Conservation (phyloP, 2,888 invertebrate genomes). For the Strigamia transsilvanica region DNA sequence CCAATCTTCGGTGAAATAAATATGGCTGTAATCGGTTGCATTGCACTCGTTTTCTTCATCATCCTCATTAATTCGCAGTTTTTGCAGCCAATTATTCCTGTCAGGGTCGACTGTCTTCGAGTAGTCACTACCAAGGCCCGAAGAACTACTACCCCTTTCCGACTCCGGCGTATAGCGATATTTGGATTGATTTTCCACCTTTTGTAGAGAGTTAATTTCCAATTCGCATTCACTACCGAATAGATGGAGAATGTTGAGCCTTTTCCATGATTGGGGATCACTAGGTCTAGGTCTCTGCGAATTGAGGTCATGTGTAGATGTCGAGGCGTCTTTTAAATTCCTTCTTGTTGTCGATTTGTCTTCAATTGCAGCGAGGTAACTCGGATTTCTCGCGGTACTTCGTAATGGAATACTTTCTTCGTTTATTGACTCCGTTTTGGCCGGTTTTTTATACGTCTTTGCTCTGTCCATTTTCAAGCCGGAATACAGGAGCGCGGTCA, state of each 20-base stretch:
- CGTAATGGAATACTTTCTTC: not conserved
- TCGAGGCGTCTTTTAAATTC: conserved; percentile 10
- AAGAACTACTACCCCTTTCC: conserved; percentile 18
- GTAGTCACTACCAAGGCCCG: conserved; percentile 7
- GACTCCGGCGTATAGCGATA: not conserved
- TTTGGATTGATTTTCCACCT: conserved; percentile 25
- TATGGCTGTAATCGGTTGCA: not conserved
- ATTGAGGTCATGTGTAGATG: conserved; percentile 7
- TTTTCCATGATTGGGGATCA: conserved; percentile 39
- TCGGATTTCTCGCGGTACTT: not conserved
- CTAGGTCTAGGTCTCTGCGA: not conserved
- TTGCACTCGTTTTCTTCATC: not conserved
- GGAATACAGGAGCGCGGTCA: not conserved
- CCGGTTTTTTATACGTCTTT: conserved; percentile 14
- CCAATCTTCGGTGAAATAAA: conserved; percentile 6
- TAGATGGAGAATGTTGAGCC: conserved; percentile 25
- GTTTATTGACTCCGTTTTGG: not conserved
- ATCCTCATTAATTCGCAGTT: not conserved
- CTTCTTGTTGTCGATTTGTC: not conserved
- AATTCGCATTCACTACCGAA: conserved; percentile 38
- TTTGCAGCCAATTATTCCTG: not conserved
- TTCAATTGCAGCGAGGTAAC: conserved; percentile 43
- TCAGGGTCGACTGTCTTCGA: not conserved
- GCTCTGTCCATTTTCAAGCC: conserved; percentile 27
- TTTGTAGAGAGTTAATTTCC: not conserved